A percentile compares a stretch with the other conserved stretches of the same genome.
Evolutionary conservation across 64 coral and sea anemone species (phyloP).

Genomic region (Trachythela sp.): DNA sequence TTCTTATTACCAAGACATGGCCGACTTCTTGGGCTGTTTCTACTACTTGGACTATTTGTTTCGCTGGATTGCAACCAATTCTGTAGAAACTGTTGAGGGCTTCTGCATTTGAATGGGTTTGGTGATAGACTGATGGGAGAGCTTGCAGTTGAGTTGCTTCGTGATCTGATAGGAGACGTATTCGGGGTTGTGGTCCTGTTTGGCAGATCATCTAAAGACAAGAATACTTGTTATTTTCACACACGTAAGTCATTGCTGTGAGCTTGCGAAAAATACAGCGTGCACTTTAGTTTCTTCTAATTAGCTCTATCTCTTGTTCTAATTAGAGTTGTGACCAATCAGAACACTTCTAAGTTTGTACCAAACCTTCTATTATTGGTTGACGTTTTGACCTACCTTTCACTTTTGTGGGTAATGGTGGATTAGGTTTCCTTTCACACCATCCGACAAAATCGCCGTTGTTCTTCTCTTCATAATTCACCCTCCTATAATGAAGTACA

Average conservation of each 20-base stretch:
- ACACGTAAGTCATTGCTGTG: no score
- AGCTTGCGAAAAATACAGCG: no score
- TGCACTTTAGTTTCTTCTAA: no score
- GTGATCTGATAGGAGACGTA: background rate
- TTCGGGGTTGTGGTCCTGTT: background rate
- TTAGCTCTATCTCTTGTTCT: no score
- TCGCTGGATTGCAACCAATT: background rate
- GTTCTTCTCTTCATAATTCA: background rate
- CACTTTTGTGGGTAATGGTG: background rate
- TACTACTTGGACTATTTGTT: background rate
- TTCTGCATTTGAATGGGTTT: background rate
- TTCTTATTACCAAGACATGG: background rate
- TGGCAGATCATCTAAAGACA: background rate
- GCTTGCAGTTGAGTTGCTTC: background rate
- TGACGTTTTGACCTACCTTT: background rate
- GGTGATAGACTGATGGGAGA: background rate
- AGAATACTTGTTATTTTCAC: no score
- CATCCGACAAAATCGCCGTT: background rate
- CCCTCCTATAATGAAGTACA: background rate
- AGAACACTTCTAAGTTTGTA: background rate
- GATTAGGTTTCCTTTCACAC: slow-evolving; percentile 11
- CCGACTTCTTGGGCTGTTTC: background rate
- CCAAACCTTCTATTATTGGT: background rate
- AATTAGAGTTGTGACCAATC: background rate
- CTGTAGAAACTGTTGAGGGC: background rate